Base-by-base conservation (phyloP, 2,797 vertebrate genomes). In the Enteromius trimaculatus region DNA sequence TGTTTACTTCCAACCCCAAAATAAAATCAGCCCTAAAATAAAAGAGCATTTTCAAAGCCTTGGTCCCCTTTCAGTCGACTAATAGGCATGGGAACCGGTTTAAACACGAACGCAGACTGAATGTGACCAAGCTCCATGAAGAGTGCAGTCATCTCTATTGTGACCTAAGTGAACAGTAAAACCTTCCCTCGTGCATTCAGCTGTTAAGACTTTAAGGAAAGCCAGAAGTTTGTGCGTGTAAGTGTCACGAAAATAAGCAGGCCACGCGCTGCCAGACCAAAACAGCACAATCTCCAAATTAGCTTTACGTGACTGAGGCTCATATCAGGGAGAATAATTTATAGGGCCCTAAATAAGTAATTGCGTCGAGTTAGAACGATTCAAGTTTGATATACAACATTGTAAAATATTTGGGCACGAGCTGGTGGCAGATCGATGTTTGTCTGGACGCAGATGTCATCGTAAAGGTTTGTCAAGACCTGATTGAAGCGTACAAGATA, bases 281-380 rank as follows among this genome's bases (percentile, higher is more conserved):
- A 69, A 70, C 23, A 66, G 83, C 88, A 86, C 84, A 11, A 82
- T 92, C 90, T 92, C 88, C 82, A 87, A 87, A 89, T 91, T 93
- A 88, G 91, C 92, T 90, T 95, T 95, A 95, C 92, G 92, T 95
- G 94, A 95, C 94, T 94, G 91, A 88, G 91, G 92, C 93, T 95
- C 92, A 96, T 95, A 94, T 94, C 90, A 92, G 92, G 88, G 89
- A 94, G 94, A 95, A 95, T 95, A 93, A 95, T 95, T 95, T 90
- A 95, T 95, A 91, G 90, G 62, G 17, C 31, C 58, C 94, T 95
- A 92, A 95, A 95, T 95, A 95, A 95, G 93, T 93, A 89, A 95
- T 94, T 91, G 81, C 19, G 88, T 88, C 87, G 91, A 91, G 90
- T 92, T 93, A 92, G 91, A 93, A 90, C 90, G 91, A 93, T 93